Evolutionary conservation across 2,113 vertebrate species (phyloP), one percentile per base, ranked within the genome.

Genomic region (Neodon shergylaensis): DNA sequence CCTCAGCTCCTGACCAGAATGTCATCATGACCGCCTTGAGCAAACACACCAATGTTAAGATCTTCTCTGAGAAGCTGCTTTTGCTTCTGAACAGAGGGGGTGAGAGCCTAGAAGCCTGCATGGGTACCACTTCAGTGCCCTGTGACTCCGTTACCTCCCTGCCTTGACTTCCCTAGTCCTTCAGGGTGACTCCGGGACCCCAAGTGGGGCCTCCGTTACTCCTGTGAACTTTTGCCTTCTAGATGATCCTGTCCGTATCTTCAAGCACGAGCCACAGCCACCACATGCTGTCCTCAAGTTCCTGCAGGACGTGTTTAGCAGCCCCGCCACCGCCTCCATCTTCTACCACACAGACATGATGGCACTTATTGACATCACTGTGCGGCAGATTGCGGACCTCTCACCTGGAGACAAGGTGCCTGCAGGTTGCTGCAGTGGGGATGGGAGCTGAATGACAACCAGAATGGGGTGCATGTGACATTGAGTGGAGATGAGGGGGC

Each of bases 301-400:
- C 90, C 99, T 99, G 92, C 99, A 99, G 98, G 99, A 99, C 14
- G 98, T 99, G 79, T 99, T 99, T 7, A 98, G 99, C 97, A 98
- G 98, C 97, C 97, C 96, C 11, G 97, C 99, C 84, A 99, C 99
- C 0, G 99, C 99, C 0, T 95, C 98, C 97, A 99, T 99, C 98
- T 99, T 99, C 98, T 99, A 99, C 98, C 99, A 99, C 98, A 99
- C 99, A 0, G 99, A 99, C 98, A 99, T 99, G 99, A 99, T 99
- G 99, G 99, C 99, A 39, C 99, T 99, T 98, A 99, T 99, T 1
- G 99, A 99, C 98, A 99, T 99, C 70, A 98, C 99, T 0, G 99
- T 99, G 97, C 99, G 99, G 72, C 99, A 99, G 96, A 99, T 99
- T 36, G 99, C 99, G 0, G 99, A 99, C 98, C 99, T 99, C 91